phyloP scores from a whole-genome alignment of 2,113 vertebrate species.

The Marmota flaviventris region DNA sequence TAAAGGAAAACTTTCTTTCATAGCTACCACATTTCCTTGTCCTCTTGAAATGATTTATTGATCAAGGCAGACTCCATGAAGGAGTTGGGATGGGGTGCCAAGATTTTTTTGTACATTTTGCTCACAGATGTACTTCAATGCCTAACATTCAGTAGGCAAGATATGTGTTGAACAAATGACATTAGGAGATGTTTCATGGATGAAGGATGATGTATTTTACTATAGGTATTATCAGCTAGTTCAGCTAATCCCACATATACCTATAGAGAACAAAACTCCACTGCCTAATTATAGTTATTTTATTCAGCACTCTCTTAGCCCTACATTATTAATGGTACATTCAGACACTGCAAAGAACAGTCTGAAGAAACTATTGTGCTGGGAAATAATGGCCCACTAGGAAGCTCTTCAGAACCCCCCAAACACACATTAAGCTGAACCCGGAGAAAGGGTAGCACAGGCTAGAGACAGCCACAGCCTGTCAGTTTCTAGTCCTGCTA shows the following conservation, averaged over 20 bases:
- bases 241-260: background rate
- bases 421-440: background rate
- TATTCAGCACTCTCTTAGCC: background rate
- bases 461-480: background rate
- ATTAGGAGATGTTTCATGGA: background rate
- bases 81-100: background rate
- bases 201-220: background rate
- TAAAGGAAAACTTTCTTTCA: background rate
- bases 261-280: background rate
- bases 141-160: background rate
- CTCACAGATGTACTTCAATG: background rate
- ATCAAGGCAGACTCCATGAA: background rate
- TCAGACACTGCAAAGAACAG: background rate
- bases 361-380: background rate
- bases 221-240: background rate
- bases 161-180: background rate
- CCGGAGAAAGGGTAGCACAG: background rate
- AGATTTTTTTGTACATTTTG: background rate
- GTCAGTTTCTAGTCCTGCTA: background rate
- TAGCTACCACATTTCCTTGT: background rate
- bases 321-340: background rate
- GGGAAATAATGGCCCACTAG: background rate
- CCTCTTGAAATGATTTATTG: constrained; percentile 13
- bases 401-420: background rate
- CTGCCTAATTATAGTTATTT: background rate